Evolutionary conservation across 2,888 invertebrate genomes (phyloP).

Genomic region (Idaea straminata): DNA sequence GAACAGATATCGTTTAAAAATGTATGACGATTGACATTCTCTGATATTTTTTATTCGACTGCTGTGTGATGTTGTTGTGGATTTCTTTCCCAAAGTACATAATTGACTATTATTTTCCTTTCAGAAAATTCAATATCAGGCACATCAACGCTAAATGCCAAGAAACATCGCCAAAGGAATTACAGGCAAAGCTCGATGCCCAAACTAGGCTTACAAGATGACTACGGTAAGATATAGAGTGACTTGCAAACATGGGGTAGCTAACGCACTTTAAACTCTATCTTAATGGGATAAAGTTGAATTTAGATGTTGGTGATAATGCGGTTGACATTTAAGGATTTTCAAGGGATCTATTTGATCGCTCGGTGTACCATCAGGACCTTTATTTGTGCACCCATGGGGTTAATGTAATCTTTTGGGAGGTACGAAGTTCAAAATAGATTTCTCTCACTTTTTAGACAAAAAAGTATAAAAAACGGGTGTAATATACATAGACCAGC

Average conservation of each 20-base stretch:
- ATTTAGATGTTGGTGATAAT: neutral
- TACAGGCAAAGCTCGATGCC: slow-evolving; percentile 77
- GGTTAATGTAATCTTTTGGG: neutral
- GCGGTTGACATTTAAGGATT: neutral
- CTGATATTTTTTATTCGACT: too few relatives aligned
- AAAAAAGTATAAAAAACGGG: too few relatives aligned
- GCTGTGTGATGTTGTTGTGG: too few relatives aligned
- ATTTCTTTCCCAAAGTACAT: neutral
- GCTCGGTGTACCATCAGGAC: slow-evolving; percentile 15
- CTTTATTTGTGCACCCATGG: slow-evolving; percentile 14
- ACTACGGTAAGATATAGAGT: slow-evolving; percentile 59
- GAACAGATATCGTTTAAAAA: too few relatives aligned
- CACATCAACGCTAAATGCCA: slow-evolving; percentile 69
- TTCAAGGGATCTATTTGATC: slow-evolving; percentile 14
- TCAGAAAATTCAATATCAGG: slow-evolving; percentile 75
- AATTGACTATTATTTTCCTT: slow-evolving; percentile 30
- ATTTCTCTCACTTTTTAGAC: too few relatives aligned
- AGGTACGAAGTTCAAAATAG: neutral
- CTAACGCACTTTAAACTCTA: neutral
- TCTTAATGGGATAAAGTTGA: slow-evolving; percentile 4
- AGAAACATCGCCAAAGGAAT: slow-evolving; percentile 70
- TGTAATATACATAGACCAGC: too few relatives aligned
- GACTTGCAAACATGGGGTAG: slow-evolving; percentile 9
- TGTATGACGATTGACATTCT: too few relatives aligned
- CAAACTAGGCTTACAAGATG: slow-evolving; percentile 72